These are phyloP conservation scores for Gonocerus acuteangulatus DNA, from an alignment of 2,888 invertebrate species.

Conservation along the genomic window DNA sequence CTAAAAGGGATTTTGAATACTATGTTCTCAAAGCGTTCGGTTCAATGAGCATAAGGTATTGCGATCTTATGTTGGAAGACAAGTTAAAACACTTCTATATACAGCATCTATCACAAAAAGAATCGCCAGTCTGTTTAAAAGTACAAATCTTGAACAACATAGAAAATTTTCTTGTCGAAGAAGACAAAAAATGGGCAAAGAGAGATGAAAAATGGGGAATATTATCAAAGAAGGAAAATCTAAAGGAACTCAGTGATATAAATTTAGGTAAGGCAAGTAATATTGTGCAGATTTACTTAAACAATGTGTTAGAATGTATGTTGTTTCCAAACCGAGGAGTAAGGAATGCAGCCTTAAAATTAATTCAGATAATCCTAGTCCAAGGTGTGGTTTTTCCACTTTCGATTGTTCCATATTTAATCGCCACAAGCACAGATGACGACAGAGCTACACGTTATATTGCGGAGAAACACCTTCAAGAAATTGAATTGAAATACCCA, in stretches of 20 bases:
- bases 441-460: slow-evolving; percentile 82
- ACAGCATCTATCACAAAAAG: slow-evolving; percentile 60
- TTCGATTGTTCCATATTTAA: slow-evolving; percentile 92
- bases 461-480: slow-evolving; percentile 90
- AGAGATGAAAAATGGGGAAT: slow-evolving; percentile 94
- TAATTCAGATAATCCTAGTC: slow-evolving; percentile 84
- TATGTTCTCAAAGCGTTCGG: slow-evolving; percentile 79
- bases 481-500: slow-evolving; percentile 96
- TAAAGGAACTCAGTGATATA: slow-evolving; percentile 98
- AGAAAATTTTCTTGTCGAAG: slow-evolving; percentile 88
- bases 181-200: slow-evolving; percentile 90
- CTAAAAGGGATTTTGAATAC: slow-evolving; percentile 73
- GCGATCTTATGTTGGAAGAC: slow-evolving; percentile 81
- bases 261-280: slow-evolving; percentile 97
- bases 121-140: slow-evolving; percentile 65
- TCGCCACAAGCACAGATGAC: slow-evolving; percentile 92
- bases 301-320: slow-evolving; percentile 86
- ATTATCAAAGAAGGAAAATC: slow-evolving; percentile 83
- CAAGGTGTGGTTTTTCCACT: slow-evolving; percentile 97
- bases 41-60: slow-evolving; percentile 86
- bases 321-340: slow-evolving; percentile 73
- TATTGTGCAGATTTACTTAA: slow-evolving; percentile 92
- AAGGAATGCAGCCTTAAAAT: slow-evolving; percentile 80
- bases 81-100: slow-evolving; percentile 82
- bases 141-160: slow-evolving; percentile 78